Conservation (phyloP, 30 jellyfish, hydroid and myxozoan species). For the Aurelia aurita region DNA sequence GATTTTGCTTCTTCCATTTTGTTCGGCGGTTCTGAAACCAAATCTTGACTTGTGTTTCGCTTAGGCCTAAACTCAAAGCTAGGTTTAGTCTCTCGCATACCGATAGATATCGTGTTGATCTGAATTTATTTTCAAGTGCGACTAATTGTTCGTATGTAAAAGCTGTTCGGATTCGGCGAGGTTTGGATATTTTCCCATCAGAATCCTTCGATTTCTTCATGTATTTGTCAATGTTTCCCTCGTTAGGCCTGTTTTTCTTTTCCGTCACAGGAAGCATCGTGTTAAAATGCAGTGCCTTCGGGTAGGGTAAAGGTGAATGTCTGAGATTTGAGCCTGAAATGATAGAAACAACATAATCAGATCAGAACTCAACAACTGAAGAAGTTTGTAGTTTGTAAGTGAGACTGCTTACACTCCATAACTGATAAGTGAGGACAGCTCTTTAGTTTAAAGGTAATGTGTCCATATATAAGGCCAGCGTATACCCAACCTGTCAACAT, state of each 20-base stretch:
- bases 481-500: too few relatives aligned
- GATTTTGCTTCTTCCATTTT: constrained; percentile 96
- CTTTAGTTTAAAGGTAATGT: too few relatives aligned
- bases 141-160: constrained; percentile 85
- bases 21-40: constrained; percentile 95
- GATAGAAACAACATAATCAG: background rate
- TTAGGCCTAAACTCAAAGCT: constrained; percentile 86
- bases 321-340: background rate
- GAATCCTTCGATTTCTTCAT: constrained; percentile 36
- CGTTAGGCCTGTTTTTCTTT: constrained; percentile 27
- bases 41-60: constrained; percentile 91
- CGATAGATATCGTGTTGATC: constrained; percentile 86
- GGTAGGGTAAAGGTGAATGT: constrained; percentile 11
- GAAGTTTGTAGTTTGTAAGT: too few relatives aligned
- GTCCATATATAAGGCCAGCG: too few relatives aligned
- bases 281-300: constrained; percentile 19
- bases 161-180: constrained; percentile 84
- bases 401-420: too few relatives aligned
- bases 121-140: constrained; percentile 85
- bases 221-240: constrained; percentile 18
- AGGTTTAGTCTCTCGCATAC: constrained; percentile 94
- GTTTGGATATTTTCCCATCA: constrained; percentile 42
- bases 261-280: constrained; percentile 21
- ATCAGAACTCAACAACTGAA: background rate
- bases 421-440: too few relatives aligned